A percentile compares a stretch with the other conserved stretches of the same genome.
Evolutionary conservation across 2,888 invertebrate species (phyloP).

Genomic region (Conops quadrifasciatus): DNA sequence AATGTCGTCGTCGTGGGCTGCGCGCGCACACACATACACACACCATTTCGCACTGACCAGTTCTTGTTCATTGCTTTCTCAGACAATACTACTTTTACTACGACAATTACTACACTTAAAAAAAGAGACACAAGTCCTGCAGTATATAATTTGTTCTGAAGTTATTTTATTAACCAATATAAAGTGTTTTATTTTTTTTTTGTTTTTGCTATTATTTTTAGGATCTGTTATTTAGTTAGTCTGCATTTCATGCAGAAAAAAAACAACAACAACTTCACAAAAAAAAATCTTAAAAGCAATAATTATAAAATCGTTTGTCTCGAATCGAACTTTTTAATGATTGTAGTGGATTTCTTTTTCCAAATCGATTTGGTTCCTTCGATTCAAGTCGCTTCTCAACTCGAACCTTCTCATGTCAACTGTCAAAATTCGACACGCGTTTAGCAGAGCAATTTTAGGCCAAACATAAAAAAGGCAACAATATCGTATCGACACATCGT

Average conservation of each 20-base stretch:
- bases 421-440: constrained; percentile 22
- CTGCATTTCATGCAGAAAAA: not conserved
- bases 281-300: too few relatives aligned
- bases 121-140: too few relatives aligned
- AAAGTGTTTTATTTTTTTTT: not conserved
- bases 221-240: not conserved
- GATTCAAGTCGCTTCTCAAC: not conserved
- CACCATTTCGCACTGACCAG: not conserved
- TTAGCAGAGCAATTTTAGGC: constrained; percentile 13
- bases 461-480: constrained; percentile 5
- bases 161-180: too few relatives aligned
- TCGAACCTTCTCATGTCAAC: constrained; percentile 5
- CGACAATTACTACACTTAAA: not conserved
- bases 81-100: not conserved
- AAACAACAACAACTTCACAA: not conserved
- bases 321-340: not conserved
- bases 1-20: constrained; percentile 6
- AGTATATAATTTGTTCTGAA: not conserved
- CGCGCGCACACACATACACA: not conserved
- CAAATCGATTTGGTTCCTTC: not conserved
- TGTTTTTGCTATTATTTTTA: not conserved
- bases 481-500: not conserved
- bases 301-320: too few relatives aligned
- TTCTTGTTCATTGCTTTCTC: not conserved
- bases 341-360: not conserved